These are phyloP conservation scores for Cyclophora albipunctata DNA, from an alignment of 2,888 invertebrate genomes.

Conservation along the genomic window DNA sequence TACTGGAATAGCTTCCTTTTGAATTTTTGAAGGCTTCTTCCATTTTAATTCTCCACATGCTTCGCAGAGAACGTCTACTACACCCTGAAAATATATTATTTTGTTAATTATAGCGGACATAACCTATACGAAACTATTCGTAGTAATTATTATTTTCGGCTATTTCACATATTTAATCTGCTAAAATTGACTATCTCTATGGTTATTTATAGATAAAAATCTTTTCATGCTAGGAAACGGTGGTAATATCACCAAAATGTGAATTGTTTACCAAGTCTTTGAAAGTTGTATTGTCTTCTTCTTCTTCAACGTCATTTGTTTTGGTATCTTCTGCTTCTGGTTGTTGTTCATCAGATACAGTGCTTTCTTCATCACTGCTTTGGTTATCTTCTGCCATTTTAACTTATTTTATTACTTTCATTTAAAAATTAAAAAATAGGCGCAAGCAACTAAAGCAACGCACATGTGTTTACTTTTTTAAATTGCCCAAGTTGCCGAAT, in stretches of 20 bases:
- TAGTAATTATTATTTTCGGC: neutral
- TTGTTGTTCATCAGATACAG: slow-evolving; percentile 24
- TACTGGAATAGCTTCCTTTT: slow-evolving; percentile 93
- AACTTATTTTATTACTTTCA: neutral
- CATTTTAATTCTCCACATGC: slow-evolving; percentile 95
- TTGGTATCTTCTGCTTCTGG: slow-evolving; percentile 11
- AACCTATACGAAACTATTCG: slow-evolving; percentile 26
- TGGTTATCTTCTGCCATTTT: slow-evolving; percentile 51
- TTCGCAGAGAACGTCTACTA: slow-evolving; percentile 92
- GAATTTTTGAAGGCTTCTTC: slow-evolving; percentile 96
- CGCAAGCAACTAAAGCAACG: neutral
- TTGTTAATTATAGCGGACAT: slow-evolving; percentile 9
- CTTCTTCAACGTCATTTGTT: slow-evolving; percentile 30
- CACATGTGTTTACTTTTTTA: neutral
- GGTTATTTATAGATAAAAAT: neutral
- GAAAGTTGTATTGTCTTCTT: slow-evolving; percentile 57
- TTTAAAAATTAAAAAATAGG: neutral
- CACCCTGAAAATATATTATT: slow-evolving; percentile 77
- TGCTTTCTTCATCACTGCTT: slow-evolving; percentile 37
- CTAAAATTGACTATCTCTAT: too few relatives aligned
- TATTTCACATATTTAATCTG: neutral
- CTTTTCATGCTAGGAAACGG: too few relatives aligned
- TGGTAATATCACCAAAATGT: too few relatives aligned
- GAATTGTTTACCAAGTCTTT: slow-evolving; percentile 55
- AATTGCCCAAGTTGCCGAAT: neutral